Base-by-base conservation (phyloP, 2,888 invertebrate genomes). In the Drosophila stalkeri region DNA sequence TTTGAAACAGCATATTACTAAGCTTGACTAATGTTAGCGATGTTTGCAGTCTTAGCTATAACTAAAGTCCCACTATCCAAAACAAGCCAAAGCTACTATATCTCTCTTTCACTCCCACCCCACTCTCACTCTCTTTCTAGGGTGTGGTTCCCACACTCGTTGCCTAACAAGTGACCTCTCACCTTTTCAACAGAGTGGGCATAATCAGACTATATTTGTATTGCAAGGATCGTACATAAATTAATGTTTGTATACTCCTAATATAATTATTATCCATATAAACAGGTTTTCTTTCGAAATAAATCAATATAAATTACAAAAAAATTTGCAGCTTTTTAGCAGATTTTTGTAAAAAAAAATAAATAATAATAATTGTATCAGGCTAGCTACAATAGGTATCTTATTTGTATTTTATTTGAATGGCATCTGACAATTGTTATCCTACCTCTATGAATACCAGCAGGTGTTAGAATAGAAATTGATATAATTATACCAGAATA, bases 381-480 rank as follows among this genome's bases (percentile, higher is more conserved):
- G 44, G 37, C 27, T 46, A 61, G 44, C 18, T 55, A 47, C 41
- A 66, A 66, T 67, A 67, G 33, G 49, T 55, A 52, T 59, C 51
- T 59, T 70, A 62, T 27, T 59, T 68, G 46, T 75, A 60, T 31
- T 65, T 67, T 55, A 51, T 66, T 72, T 79, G 37, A 74, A 72
- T 65, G 80, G 88, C 89, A 83, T 83, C 71, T 72, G 83, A 83
- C 89, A 88, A 83, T 83, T 88, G 83, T 88, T 82, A 83, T 83
- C 86, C 83, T 83, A 83, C 83, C 83, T 83, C 83, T 83, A 75
- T 80, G 57, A 80, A 80, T 86, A 82, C 86, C 89, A 75, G 70
- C 71, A 79, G 85, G 86, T 83, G 86, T 88, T 86, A 75, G 70
- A 64, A 80, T 69, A 79, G 72, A 75, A 63, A 78, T 65, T 57